These are phyloP conservation scores for Archips crataeganus DNA, from an alignment of 2,888 invertebrate species.

Conservation along the genomic window DNA sequence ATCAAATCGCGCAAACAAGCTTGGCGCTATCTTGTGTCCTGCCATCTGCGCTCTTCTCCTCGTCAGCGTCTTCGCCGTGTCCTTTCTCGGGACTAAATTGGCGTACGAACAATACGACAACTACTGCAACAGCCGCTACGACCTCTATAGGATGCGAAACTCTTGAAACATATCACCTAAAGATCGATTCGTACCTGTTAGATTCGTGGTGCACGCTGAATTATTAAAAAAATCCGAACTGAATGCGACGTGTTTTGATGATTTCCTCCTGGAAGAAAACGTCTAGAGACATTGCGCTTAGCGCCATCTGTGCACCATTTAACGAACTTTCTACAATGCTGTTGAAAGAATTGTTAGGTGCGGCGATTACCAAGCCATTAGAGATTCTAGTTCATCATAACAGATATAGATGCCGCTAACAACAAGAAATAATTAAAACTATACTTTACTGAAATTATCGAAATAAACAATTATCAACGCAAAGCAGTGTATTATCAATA, in stretches of 20 bases:
- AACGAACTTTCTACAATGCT: slow-evolving; percentile 12
- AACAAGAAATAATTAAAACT: background rate
- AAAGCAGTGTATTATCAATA: no score
- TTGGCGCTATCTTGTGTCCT: slow-evolving; percentile 73
- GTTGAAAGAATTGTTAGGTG: background rate
- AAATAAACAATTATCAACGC: no score
- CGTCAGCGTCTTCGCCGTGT: slow-evolving; percentile 62
- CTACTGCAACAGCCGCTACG: slow-evolving; percentile 51
- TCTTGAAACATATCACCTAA: background rate
- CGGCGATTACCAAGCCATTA: background rate
- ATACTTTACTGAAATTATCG: no score
- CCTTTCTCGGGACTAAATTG: slow-evolving; percentile 67
- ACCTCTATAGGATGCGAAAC: slow-evolving; percentile 6
- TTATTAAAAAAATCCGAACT: slow-evolving; percentile 2
- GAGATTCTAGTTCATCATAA: background rate
- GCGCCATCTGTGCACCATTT: slow-evolving; percentile 32
- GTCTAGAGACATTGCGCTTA: background rate
- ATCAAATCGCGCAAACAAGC: slow-evolving; percentile 56
- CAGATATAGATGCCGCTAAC: background rate
- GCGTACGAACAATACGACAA: slow-evolving; percentile 71
- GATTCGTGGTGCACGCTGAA: background rate
- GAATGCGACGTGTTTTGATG: background rate
- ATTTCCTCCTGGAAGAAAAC: background rate
- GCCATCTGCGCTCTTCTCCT: slow-evolving; percentile 70
- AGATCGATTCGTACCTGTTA: slow-evolving; percentile 1